Evolutionary conservation across 2,113 vertebrate species (phyloP).

Genomic region (Tragelaphus imberbis): DNA sequence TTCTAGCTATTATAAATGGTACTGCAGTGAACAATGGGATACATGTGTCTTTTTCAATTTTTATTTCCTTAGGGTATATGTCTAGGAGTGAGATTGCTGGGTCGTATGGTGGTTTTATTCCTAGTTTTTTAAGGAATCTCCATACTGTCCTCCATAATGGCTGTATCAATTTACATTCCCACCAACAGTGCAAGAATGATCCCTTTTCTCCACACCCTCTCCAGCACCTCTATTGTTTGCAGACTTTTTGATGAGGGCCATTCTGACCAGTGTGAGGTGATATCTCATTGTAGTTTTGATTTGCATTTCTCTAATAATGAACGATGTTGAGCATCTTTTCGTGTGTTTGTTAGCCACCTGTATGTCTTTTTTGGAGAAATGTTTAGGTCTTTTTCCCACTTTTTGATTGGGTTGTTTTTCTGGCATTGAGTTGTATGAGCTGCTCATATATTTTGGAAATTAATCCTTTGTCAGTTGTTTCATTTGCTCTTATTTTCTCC

Average conservation of each 20-base stretch:
- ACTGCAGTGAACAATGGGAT: not conserved
- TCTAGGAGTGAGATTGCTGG: not conserved
- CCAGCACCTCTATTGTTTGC: not conserved
- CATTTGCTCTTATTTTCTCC: not conserved
- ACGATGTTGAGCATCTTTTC: not conserved
- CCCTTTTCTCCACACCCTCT: not conserved
- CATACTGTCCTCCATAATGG: not conserved
- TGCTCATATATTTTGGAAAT: not conserved
- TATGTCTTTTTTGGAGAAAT: not conserved
- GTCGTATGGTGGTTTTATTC: not conserved
- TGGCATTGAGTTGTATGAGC: not conserved
- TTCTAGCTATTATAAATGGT: not conserved
- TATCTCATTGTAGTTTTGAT: not conserved
- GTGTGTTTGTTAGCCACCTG: not conserved
- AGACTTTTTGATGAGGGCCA: not conserved
- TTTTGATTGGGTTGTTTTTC: not conserved
- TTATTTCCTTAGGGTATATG: not conserved
- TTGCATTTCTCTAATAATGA: not conserved
- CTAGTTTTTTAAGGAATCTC: not conserved
- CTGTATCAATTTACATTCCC: not conserved
- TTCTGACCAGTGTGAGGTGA: not conserved
- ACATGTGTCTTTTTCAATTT: not conserved
- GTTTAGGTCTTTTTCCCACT: not conserved
- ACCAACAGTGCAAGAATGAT: not conserved
- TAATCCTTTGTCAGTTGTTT: not conserved